Conservation (phyloP, 1,140 invertebrate species). For the Myzus persicae region DNA sequence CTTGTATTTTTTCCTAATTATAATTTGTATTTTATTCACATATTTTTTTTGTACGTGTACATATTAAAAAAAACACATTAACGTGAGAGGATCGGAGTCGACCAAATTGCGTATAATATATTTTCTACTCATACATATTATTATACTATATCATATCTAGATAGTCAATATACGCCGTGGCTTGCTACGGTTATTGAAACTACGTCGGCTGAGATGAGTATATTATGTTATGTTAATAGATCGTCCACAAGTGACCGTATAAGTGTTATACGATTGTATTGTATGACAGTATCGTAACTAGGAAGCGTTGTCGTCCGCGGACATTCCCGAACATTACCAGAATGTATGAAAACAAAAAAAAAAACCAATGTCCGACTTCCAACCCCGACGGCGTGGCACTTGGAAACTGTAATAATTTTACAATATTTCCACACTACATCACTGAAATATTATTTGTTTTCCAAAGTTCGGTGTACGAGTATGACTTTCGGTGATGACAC, state of each 20-base stretch:
- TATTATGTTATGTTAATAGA: background rate
- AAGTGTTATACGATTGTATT: background rate
- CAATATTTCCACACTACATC: background rate
- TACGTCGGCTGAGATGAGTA: background rate
- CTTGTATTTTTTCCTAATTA: background rate
- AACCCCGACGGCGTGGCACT: no score
- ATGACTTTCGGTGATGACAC: background rate
- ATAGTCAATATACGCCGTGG: background rate
- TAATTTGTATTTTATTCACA: background rate
- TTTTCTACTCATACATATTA: background rate
- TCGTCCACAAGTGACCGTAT: background rate
- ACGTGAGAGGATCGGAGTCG: background rate
- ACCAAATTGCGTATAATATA: background rate
- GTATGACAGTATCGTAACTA: background rate
- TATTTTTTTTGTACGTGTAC: constrained; percentile 32
- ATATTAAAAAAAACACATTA: background rate
- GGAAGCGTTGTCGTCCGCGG: background rate
- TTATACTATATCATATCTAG: background rate
- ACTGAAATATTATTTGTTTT: background rate
- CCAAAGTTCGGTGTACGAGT: background rate
- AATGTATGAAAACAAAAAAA: background rate
- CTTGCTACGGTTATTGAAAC: background rate
- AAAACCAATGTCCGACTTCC: background rate
- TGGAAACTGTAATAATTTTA: background rate
- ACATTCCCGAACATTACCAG: background rate